Evolutionary conservation across 2,113 vertebrate species (phyloP).

Genomic region (Emydura subglobosa): DNA sequence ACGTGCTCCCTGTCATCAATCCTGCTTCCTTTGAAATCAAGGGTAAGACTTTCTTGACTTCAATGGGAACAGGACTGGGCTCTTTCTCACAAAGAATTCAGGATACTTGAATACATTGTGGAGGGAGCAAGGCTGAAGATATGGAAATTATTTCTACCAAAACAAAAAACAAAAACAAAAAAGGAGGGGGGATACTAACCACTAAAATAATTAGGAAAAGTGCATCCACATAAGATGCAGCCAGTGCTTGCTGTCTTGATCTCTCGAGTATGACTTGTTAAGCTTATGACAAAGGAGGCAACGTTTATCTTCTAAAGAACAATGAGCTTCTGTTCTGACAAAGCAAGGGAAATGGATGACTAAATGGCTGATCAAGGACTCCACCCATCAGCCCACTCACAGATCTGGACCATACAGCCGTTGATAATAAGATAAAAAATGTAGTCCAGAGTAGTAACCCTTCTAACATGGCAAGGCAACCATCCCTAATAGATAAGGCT

Average conservation of each 20-base stretch:
- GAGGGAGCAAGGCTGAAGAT: not conserved
- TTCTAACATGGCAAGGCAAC: not conserved
- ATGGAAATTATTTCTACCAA: not conserved
- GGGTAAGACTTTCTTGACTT: not conserved
- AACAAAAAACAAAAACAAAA: not conserved
- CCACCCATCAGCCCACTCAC: not conserved
- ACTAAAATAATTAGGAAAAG: not conserved
- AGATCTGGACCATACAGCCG: not conserved
- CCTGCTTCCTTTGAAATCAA: not conserved
- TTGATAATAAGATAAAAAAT: not conserved
- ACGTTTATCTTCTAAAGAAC: not conserved
- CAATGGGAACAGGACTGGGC: not conserved
- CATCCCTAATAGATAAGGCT: not conserved
- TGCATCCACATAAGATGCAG: not conserved
- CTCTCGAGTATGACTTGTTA: not conserved
- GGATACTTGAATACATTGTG: not conserved
- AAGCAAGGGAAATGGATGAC: not conserved
- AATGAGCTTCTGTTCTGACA: not conserved
- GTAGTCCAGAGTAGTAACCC: not conserved
- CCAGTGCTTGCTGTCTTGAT: not conserved
- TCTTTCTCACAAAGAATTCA: not conserved
- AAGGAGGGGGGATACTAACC: not conserved
- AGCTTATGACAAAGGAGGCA: not conserved
- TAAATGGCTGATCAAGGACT: not conserved
- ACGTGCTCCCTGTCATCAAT: not conserved